These are phyloP conservation scores for Trididemnum clinides DNA, from an alignment of 23 tunicate species.

Conservation along the genomic window DNA sequence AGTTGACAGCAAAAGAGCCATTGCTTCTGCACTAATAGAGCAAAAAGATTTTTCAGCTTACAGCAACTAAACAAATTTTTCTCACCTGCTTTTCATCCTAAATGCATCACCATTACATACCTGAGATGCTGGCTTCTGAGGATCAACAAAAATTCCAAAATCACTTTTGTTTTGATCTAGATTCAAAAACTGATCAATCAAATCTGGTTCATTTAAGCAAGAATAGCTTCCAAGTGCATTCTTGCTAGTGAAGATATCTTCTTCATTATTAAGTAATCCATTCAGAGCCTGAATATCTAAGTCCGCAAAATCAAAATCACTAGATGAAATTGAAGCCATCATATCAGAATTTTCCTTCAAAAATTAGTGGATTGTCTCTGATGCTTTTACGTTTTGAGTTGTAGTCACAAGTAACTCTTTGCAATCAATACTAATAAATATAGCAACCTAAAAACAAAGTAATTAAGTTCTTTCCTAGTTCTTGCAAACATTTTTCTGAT, in stretches of 20 bases:
- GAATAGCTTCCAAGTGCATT: neutral
- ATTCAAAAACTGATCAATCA: conserved; percentile 9
- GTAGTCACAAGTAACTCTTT: too few relatives aligned
- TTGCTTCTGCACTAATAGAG: too few relatives aligned
- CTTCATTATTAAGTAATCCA: neutral
- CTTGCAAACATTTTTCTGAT: too few relatives aligned
- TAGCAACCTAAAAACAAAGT: too few relatives aligned
- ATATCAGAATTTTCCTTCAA: neutral
- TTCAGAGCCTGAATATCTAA: neutral
- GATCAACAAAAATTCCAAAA: conserved; percentile 5
- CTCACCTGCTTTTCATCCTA: too few relatives aligned
- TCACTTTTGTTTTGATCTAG: neutral
- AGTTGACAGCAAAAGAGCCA: too few relatives aligned
- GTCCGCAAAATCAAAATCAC: conserved; percentile 6
- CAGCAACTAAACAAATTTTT: too few relatives aligned
- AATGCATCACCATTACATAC: neutral
- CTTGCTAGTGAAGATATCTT: neutral
- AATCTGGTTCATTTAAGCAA: neutral
- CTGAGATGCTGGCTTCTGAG: neutral
- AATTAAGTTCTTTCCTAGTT: too few relatives aligned
- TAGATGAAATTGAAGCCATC: neutral
- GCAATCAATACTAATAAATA: too few relatives aligned
- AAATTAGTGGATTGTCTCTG: too few relatives aligned
- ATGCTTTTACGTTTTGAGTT: too few relatives aligned
- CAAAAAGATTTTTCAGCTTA: too few relatives aligned